Evolutionary conservation across 2,113 vertebrate genomes (phyloP), one percentile per base, ranked within the genome.

Genomic region (Cacatua alba): DNA sequence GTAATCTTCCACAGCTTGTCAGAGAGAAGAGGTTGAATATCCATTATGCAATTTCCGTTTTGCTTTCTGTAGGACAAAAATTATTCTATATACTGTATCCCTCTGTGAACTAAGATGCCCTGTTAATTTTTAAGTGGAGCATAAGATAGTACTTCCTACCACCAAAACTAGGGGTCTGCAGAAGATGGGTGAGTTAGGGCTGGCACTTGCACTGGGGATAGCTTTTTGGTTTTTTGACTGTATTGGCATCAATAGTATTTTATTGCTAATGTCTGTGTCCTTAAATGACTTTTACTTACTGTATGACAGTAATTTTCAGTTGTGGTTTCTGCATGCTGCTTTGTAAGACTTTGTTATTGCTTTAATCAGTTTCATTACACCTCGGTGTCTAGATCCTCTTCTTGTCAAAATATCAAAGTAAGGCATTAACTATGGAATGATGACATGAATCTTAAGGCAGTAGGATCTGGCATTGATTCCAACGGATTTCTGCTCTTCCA

Each of bases 321-420:
- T 95, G 94, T 95, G 95, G 78, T 94, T 96, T 95, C 89, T 95
- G 89, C 94, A 91, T 92, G 87, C 96, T 94, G 94, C 82, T 92
- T 94, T 92, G 92, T 96, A 97, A 97, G 95, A 95, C 92, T 96
- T 96, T 92, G 94, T 96, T 95, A 96, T 97, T 97, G 91, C 88
- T 96, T 96, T 97, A 97, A 95, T 95, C 93, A 97, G 91, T 96
- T 97, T 94, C 94, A 97, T 97, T 97, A 94, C 95, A 97, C 95
- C 90, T 94, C 89, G 74, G 88, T 97, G 93, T 90, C 95, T 95
- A 95, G 90, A 94, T 97, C 93, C 93, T 97, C 96, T 92, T 86
- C 92, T 86, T 97, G 93, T 95, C 92, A 96, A 94, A 95, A 94
- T 95, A 95, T 96, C 93, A 96, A 94, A 97, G 93, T 94, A 95